Base-by-base conservation (phyloP, 2,797 vertebrate species). In the Silurus aristotelis region DNA sequence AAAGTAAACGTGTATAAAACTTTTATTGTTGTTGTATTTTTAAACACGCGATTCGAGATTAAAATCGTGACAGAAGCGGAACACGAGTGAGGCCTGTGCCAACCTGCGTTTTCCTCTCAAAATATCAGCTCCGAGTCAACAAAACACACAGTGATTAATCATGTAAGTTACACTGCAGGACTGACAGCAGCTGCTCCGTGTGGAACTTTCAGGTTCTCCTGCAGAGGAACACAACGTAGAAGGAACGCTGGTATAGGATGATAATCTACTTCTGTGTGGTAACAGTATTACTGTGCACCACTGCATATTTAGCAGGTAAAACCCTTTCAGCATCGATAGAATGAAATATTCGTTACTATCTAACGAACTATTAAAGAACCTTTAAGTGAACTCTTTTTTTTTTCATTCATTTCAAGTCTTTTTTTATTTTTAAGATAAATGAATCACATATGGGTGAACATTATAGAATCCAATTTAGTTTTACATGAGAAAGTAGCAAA, bases 91-190 rank as follows among this genome's bases (percentile, higher is more conserved):
- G 67, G 31, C 83, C 6, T 84, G 87, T 84, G 79, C 13, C 87
- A 63, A 82, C 85, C 79, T 88, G 87, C 55, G 52, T 27, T 58
- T 82, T 84, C 68, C n/a, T 64, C 84, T 84, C 31, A 52, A 82
- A 86, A 56, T 88, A 31, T 31, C 87, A 86, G 48, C 85, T 82
- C 71, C 3, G 17, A 48, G 76, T 84, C 78, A 82, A 82, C 73
- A 78, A 60, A 82, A 82, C 71, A 72, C 82, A 72, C 48, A 55
- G 55, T 72, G 71, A 85, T 85, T 84, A 71, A 82, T 86, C 85
- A 82, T 38, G 55, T 25, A 58, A 27, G 80, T 86, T 76, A 76
- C 25, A 80, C 48, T 58, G 31, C 31, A 31, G 13, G 31, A 1
- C 80, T 86, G 84, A 77, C 84, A 77, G 63, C 7, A 38, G 22